These are phyloP conservation scores for Carterocephalus palaemon DNA, from an alignment of 2,888 invertebrate genomes.

Conservation along the genomic window DNA sequence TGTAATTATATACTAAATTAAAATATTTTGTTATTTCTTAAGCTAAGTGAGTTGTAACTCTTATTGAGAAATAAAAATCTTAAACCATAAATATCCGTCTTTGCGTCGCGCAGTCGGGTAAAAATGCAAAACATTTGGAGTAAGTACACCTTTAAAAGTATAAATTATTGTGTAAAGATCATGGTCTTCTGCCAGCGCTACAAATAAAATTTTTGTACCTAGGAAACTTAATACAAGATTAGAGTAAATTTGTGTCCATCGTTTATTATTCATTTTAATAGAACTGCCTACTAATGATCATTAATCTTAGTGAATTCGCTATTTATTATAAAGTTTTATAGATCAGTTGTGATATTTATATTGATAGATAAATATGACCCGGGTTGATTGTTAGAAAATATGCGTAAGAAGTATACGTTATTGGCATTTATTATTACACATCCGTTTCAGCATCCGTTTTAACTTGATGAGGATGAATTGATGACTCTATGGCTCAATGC, in stretches of 20 bases:
- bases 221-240: no score
- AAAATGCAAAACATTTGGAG: neutral
- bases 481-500: slow-evolving; percentile 3
- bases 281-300: neutral
- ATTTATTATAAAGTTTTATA: no score
- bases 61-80: no score
- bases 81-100: neutral
- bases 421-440: slow-evolving; percentile 6
- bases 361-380: neutral
- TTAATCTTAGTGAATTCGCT: neutral
- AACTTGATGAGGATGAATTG: no score
- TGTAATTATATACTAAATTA: no score
- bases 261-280: slow-evolving; percentile 5
- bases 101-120: neutral
- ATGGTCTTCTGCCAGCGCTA: slow-evolving; percentile 5
- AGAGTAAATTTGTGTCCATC: no score
- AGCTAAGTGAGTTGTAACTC: no score
- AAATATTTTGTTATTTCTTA: no score
- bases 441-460: slow-evolving; percentile 19
- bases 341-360: neutral
- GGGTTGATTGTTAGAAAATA: neutral
- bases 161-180: slow-evolving; percentile 12
- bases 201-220: no score
- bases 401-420: no score
- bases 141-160: neutral